Evolutionary conservation across 1,140 invertebrate species (phyloP).

Genomic region (Berghia stephanieae): DNA sequence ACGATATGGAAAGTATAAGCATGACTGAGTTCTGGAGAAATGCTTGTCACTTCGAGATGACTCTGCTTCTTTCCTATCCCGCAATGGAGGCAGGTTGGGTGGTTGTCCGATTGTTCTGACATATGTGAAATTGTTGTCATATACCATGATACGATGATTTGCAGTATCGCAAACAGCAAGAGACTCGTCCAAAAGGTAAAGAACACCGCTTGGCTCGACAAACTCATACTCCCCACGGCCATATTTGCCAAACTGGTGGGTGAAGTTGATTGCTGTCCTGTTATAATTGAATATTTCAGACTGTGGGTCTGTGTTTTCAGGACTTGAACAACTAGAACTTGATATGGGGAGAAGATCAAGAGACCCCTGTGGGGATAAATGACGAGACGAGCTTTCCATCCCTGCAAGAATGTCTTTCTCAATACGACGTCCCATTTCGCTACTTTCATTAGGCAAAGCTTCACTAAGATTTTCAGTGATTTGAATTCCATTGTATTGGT

Average conservation of each 20-base stretch:
- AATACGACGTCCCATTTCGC: neutral
- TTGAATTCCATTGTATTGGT: too few relatives aligned
- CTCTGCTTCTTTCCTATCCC: neutral
- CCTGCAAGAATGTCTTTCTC: neutral
- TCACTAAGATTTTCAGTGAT: too few relatives aligned
- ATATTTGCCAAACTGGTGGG: slow-evolving; percentile 89
- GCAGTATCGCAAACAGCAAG: slow-evolving; percentile 99
- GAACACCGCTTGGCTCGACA: slow-evolving; percentile 97
- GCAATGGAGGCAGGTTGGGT: neutral
- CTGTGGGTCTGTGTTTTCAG: neutral
- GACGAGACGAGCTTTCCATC: too few relatives aligned
- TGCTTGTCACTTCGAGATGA: slow-evolving; percentile 31
- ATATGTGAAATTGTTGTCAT: neutral
- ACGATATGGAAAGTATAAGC: slow-evolving; percentile 96
- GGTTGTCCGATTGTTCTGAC: slow-evolving; percentile 23
- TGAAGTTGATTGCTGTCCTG: neutral
- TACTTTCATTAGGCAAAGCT: too few relatives aligned
- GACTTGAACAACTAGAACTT: neutral
- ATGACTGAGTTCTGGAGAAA: slow-evolving; percentile 95
- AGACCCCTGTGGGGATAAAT: too few relatives aligned
- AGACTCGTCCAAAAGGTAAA: slow-evolving; percentile 98
- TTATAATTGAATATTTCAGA: neutral
- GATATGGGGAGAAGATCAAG: too few relatives aligned
- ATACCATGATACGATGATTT: slow-evolving; percentile 87
- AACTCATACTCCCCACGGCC: slow-evolving; percentile 90